Conservation (phyloP, 2,888 invertebrate species). For the Seira musarum region DNA sequence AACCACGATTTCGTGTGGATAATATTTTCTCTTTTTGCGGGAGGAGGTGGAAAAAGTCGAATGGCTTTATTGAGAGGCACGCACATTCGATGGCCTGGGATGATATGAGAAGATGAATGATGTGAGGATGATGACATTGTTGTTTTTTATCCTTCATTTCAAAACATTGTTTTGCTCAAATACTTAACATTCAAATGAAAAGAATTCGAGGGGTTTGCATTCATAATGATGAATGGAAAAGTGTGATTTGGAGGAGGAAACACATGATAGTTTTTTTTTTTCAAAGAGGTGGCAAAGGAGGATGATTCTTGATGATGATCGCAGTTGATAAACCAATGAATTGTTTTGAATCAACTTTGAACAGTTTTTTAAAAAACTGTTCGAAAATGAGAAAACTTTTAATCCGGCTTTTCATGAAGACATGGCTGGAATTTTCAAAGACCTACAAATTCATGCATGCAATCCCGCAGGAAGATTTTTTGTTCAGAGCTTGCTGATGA, state of each 20-base stretch:
- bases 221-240: constrained; percentile 18
- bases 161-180: no score
- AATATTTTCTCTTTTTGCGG: constrained; percentile 7
- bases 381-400: not conserved
- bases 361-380: constrained; percentile 18
- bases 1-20: not conserved
- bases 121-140: constrained; percentile 15
- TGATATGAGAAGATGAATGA: constrained; percentile 26
- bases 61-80: constrained; percentile 47
- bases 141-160: no score
- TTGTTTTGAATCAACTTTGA: constrained; percentile 13
- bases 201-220: no score
- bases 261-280: constrained; percentile 1
- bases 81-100: constrained; percentile 15
- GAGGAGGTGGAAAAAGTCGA: constrained; percentile 34
- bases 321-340: not conserved
- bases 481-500: not conserved
- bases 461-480: no score
- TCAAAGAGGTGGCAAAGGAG: constrained; percentile 10
- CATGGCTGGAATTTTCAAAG: not conserved
- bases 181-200: no score
- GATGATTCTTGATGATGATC: constrained; percentile 18
- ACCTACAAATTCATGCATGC: no score
- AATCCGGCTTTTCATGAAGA: not conserved
- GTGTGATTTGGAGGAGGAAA: constrained; percentile 32